Percentiles rank a stretch among this genome's conserved stretches.
These are phyloP conservation scores for Atta colombica DNA, from an alignment of 1,140 invertebrate genomes.

Conservation along the genomic window DNA sequence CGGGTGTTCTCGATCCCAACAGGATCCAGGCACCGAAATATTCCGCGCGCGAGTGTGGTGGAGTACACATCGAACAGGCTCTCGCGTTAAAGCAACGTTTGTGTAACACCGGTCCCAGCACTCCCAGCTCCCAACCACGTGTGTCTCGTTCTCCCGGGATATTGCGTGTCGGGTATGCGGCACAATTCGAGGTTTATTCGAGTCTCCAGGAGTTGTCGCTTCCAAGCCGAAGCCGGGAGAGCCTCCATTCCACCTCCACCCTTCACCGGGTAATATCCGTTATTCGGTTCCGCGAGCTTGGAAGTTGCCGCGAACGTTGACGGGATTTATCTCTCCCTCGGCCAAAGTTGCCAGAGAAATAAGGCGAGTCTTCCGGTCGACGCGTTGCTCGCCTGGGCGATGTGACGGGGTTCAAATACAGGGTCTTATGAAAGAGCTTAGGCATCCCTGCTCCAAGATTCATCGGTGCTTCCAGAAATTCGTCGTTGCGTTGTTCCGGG, in stretches of 20 bases:
- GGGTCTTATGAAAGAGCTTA: constrained; percentile 60
- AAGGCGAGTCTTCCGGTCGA: constrained; percentile 57
- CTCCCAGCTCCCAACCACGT: background rate
- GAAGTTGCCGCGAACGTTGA: constrained; percentile 60
- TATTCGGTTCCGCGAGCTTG: constrained; percentile 48
- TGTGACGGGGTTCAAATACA: constrained; percentile 50
- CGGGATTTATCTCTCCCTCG: constrained; percentile 54
- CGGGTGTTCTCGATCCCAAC: background rate
- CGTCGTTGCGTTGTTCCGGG: constrained; percentile 12
- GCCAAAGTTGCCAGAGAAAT: constrained; percentile 46
- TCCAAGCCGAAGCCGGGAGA: background rate
- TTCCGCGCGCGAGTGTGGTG: background rate
- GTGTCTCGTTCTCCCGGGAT: constrained; percentile 33
- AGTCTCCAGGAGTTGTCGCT: constrained; percentile 34
- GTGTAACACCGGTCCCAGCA: constrained; percentile 2
- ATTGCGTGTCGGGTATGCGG: constrained; percentile 49
- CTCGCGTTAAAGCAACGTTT: constrained; percentile 39
- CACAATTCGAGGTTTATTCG: constrained; percentile 57
- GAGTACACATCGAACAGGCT: constrained; percentile 17
- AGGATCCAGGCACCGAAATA: background rate
- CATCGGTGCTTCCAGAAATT: constrained; percentile 23
- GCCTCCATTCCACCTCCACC: background rate
- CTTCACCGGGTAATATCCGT: constrained; percentile 42
- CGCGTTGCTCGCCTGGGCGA: constrained; percentile 34
- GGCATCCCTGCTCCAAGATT: constrained; percentile 37